phyloP scores from a whole-genome alignment of 2,113 vertebrate species.

The Gopherus evgoodei region DNA sequence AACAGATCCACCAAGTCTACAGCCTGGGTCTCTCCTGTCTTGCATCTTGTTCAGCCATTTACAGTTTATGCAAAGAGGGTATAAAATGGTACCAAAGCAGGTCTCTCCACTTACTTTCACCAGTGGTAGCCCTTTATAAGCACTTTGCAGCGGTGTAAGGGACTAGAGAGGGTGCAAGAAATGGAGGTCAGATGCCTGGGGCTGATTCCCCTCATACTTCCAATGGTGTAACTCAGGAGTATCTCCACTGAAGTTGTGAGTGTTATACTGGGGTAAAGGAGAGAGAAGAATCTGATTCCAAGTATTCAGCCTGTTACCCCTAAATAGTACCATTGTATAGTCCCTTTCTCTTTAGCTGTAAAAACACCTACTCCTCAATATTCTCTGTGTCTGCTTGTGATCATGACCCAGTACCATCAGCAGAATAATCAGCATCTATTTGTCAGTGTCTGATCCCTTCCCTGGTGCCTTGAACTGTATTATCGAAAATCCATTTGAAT shows the following conservation, averaged over 20 bases:
- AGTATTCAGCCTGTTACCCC: not conserved
- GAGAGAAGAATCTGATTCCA: not conserved
- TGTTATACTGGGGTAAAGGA: not conserved
- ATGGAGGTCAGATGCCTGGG: not conserved
- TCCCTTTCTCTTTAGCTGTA: not conserved
- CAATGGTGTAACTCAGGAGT: not conserved
- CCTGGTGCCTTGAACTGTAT: not conserved
- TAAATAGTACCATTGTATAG: not conserved
- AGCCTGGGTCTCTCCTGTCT: not conserved
- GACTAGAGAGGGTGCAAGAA: not conserved
- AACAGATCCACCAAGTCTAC: not conserved
- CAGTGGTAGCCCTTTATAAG: not conserved
- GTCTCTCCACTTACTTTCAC: not conserved
- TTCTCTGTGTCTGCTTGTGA: slow-evolving; percentile 1
- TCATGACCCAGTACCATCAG: slow-evolving; percentile 2
- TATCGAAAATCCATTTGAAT: not conserved
- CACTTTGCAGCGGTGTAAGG: not conserved
- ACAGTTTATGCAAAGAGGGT: not conserved
- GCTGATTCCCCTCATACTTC: not conserved
- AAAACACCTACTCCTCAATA: not conserved
- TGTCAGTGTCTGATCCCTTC: slow-evolving; percentile 22
- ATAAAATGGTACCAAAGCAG: not conserved
- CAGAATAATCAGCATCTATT: not conserved
- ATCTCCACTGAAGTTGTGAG: not conserved
- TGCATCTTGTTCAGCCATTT: not conserved